A percentile compares a stretch with the other conserved stretches of the same genome.
Evolutionary conservation across 2,888 invertebrate species (phyloP).

Genomic region (Hypomecis punctinalis): DNA sequence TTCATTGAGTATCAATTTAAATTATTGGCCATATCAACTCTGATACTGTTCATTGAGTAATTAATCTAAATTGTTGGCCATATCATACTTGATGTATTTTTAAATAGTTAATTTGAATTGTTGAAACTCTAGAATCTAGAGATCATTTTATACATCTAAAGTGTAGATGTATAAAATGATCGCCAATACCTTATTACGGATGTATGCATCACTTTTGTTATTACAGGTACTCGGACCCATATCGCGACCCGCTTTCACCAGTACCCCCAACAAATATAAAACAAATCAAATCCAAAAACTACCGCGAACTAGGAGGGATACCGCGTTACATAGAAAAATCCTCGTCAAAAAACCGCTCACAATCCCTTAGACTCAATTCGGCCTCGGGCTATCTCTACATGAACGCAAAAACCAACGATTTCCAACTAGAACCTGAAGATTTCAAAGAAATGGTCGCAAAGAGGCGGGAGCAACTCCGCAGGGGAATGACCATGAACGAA

Average conservation of each 20-base stretch:
- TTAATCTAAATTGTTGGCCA: too few species aligned
- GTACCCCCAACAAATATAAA: conserved; percentile 73
- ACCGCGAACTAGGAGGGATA: conserved; percentile 65
- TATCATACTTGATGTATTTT: too few species aligned
- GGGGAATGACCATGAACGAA: conserved; percentile 75
- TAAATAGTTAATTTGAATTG: too few species aligned
- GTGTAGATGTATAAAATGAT: too few species aligned
- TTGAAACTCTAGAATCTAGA: too few species aligned
- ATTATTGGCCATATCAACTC: too few species aligned
- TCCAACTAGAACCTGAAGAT: conserved; percentile 78
- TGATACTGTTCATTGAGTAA: too few species aligned
- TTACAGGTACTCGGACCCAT: conserved; percentile 69
- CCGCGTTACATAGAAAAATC: conserved; percentile 79
- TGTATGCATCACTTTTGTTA: not conserved
- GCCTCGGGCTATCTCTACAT: conserved; percentile 81
- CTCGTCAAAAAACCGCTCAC: conserved; percentile 69
- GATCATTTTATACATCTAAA: too few species aligned
- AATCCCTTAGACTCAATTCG: conserved; percentile 76
- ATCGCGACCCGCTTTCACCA: conserved; percentile 78
- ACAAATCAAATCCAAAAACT: conserved; percentile 69
- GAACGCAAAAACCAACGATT: conserved; percentile 80
- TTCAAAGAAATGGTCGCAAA: conserved; percentile 78
- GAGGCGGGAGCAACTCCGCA: conserved; percentile 72
- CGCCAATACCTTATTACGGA: too few species aligned
- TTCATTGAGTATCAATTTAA: too few species aligned